Percentiles rank a stretch among this genome's conserved stretches.
These are phyloP conservation scores for Bellardia pandia DNA, from an alignment of 2,888 invertebrate species.

Conservation along the genomic window DNA sequence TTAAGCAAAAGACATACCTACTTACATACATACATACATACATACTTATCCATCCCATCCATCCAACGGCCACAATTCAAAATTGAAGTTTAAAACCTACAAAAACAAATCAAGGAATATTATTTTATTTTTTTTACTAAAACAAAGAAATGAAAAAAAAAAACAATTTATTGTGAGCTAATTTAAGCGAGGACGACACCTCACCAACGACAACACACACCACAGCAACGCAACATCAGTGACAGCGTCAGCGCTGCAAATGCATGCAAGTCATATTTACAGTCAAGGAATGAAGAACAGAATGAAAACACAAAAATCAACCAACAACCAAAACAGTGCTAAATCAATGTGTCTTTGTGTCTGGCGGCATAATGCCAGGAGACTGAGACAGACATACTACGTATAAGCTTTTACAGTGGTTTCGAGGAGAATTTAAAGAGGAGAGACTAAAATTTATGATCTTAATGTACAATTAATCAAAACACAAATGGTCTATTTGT, in stretches of 20 bases:
- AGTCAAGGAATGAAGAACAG: constrained; percentile 48
- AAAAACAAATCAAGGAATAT: constrained; percentile 59
- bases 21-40: constrained; percentile 46
- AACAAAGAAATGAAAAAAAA: constrained; percentile 55
- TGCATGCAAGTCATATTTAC: constrained; percentile 65
- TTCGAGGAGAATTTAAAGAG: too few species aligned
- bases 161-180: constrained; percentile 67
- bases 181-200: constrained; percentile 70
- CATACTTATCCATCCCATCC: constrained; percentile 9
- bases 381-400: constrained; percentile 44
- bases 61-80: constrained; percentile 52
- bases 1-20: constrained; percentile 66
- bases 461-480: too few species aligned
- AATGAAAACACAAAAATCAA: background rate
- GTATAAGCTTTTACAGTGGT: background rate
- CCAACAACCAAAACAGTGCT: constrained; percentile 63
- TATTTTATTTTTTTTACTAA: constrained; percentile 35
- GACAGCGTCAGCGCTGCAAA: constrained; percentile 30
- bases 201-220: constrained; percentile 50
- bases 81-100: constrained; percentile 46
- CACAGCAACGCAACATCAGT: constrained; percentile 50
- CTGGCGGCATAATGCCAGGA: constrained; percentile 78
- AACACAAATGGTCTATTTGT: too few species aligned
- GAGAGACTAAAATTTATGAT: too few species aligned
- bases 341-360: constrained; percentile 80